Conservation (phyloP, 2,888 invertebrate genomes). For the Pristionchus maxplancki region DNA sequence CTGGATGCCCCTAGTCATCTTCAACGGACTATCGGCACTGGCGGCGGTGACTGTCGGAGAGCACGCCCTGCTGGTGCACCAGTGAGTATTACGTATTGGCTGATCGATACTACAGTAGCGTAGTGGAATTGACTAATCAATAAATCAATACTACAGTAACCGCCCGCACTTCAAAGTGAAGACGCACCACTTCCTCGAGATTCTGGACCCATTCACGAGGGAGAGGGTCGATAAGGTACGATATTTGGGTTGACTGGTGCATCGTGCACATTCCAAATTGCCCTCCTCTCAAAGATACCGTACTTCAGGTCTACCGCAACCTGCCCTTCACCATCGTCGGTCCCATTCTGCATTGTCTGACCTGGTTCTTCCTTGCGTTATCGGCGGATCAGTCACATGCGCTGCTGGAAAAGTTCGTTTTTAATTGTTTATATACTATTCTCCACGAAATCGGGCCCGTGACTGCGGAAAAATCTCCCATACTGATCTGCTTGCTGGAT, state of each 20-base stretch:
- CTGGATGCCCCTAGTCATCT: constrained; percentile 29
- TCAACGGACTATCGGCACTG: neutral
- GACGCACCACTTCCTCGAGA: constrained; percentile 44
- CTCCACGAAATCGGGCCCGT: too few relatives aligned
- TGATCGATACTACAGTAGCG: neutral
- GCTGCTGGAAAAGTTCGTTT: neutral
- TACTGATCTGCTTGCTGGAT: too few relatives aligned
- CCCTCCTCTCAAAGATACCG: neutral
- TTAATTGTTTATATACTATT: neutral
- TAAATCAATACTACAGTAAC: neutral
- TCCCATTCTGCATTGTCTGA: constrained; percentile 3
- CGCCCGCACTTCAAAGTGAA: constrained; percentile 46
- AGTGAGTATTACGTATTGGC: neutral
- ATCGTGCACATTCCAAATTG: neutral
- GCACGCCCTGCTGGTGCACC: neutral
- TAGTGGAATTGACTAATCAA: neutral
- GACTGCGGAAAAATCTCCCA: too few relatives aligned
- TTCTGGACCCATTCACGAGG: constrained; percentile 21
- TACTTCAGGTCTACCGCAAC: constrained; percentile 47
- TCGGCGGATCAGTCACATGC: constrained; percentile 24
- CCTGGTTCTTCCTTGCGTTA: constrained; percentile 30
- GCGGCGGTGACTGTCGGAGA: neutral
- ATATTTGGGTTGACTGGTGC: neutral
- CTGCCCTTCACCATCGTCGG: constrained; percentile 13
- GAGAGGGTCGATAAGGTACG: constrained; percentile 47